Base-by-base conservation (phyloP, 2,888 invertebrate genomes). In the Ephialtes manifestator region DNA sequence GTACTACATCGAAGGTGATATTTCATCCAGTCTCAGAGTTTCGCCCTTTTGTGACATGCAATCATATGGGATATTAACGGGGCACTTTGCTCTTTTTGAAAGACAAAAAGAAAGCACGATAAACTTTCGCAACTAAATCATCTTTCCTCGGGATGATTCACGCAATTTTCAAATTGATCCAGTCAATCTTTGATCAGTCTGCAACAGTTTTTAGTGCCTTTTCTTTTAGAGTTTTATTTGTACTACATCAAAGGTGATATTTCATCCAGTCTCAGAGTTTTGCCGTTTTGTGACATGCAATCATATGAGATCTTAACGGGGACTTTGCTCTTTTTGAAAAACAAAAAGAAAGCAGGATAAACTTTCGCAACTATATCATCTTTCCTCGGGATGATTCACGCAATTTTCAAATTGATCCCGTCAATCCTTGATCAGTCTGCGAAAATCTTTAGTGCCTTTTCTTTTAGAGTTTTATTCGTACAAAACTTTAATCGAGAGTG, bases 91-190 rank as follows among this genome's bases (percentile, higher is more conserved):
- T n/a, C n/a, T n/a, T n/a, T n/a, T n/a, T n/a, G n/a, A n/a, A n/a
- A n/a, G n/a, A n/a, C n/a, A n/a, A n/a, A n/a, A n/a, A n/a, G n/a
- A n/a, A n/a, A n/a, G n/a, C n/a, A n/a, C n/a, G n/a, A n/a, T n/a
- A n/a, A n/a, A n/a, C n/a, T n/a, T n/a, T n/a, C n/a, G n/a, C n/a
- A n/a, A n/a, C n/a, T n/a, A n/a, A n/a, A n/a, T n/a, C n/a, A n/a
- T n/a, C n/a, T n/a, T n/a, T n/a, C n/a, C n/a, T n/a, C n/a, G n/a
- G n/a, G n/a, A n/a, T n/a, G n/a, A n/a, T n/a, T n/a, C n/a, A n/a
- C n/a, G n/a, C n/a, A n/a, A n/a, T n/a, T n/a, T n/a, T n/a, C n/a
- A 81, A 84, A 78, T 65, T 74, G 74, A 81, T 74, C 55, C 75
- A 4, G 0, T 15, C 51, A 15, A 53, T 80, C 18, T 13, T 51